Evolutionary conservation across 1,140 invertebrate genomes (phyloP).

Genomic region (Cotesia vestalis): DNA sequence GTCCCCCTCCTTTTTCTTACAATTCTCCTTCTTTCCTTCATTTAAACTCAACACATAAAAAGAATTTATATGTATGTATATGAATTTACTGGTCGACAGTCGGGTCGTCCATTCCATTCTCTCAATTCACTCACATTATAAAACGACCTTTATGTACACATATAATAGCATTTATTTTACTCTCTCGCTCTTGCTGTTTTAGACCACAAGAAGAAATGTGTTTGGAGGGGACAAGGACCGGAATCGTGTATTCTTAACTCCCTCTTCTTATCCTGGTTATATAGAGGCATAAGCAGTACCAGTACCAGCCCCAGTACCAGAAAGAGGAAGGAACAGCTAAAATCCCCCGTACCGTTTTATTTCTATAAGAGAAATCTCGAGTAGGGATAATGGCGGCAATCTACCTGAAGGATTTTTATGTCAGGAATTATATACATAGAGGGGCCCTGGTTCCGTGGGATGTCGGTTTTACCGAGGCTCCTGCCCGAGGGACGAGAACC

Average conservation of each 20-base stretch:
- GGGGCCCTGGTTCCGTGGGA: constrained; percentile 26
- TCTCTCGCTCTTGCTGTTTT: too few species aligned
- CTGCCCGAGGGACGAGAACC: constrained; percentile 37
- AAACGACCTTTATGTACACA: too few species aligned
- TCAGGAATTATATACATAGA: constrained; percentile 55
- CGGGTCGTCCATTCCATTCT: too few species aligned
- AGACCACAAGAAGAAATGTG: too few species aligned
- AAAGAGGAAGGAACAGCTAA: background rate
- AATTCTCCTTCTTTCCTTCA: constrained; percentile 38
- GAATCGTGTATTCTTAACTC: too few species aligned
- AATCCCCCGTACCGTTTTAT: constrained; percentile 35
- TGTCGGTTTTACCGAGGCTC: constrained; percentile 7
- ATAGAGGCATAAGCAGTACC: too few species aligned
- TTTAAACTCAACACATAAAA: background rate
- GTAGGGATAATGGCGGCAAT: constrained; percentile 62
- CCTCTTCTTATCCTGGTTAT: too few species aligned
- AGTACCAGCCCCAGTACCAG: too few species aligned
- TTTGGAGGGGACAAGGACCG: too few species aligned
- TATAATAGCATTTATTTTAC: too few species aligned
- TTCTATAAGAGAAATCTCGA: constrained; percentile 46
- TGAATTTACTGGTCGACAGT: background rate
- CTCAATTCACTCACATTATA: too few species aligned
- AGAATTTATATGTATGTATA: background rate
- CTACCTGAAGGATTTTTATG: constrained; percentile 63
- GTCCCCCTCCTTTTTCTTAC: constrained; percentile 35